Evolutionary conservation across 2,797 vertebrate species (phyloP).

Genomic region (Microhierax caerulescens): DNA sequence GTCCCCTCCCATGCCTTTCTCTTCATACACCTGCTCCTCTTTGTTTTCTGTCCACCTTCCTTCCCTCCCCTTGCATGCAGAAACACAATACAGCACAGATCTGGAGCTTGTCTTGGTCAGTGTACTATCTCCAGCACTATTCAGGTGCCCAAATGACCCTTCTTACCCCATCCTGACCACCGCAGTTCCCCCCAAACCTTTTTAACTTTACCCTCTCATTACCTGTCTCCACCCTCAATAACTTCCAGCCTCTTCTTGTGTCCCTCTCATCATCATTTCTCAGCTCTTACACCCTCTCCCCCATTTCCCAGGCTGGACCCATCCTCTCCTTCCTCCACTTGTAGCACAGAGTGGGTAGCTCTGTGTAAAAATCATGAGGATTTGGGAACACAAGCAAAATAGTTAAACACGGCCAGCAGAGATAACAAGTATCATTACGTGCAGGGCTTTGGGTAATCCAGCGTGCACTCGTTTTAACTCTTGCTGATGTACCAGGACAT

Average conservation of each 20-base stretch:
- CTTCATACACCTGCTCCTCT: background rate
- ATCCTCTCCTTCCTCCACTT: background rate
- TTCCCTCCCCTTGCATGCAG: background rate
- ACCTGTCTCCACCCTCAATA: background rate
- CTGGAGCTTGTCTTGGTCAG: background rate
- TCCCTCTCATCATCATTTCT: background rate
- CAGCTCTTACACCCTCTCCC: background rate
- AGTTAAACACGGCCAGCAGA: background rate
- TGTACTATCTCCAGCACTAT: background rate
- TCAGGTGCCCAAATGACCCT: background rate
- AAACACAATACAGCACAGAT: background rate
- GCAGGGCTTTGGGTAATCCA: background rate
- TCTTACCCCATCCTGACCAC: background rate
- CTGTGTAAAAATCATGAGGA: background rate
- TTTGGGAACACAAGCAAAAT: background rate
- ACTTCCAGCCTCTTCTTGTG: background rate
- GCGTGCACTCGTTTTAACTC: background rate
- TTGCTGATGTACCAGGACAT: background rate
- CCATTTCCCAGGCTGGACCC: background rate
- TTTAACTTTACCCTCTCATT: background rate
- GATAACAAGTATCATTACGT: background rate
- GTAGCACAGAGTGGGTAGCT: background rate
- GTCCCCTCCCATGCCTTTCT: background rate
- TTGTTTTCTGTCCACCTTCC: rapidly evolving
- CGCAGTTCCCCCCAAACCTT: background rate